phyloP scores from a whole-genome alignment of 2,797 vertebrate species.

The Prionace glauca region DNA sequence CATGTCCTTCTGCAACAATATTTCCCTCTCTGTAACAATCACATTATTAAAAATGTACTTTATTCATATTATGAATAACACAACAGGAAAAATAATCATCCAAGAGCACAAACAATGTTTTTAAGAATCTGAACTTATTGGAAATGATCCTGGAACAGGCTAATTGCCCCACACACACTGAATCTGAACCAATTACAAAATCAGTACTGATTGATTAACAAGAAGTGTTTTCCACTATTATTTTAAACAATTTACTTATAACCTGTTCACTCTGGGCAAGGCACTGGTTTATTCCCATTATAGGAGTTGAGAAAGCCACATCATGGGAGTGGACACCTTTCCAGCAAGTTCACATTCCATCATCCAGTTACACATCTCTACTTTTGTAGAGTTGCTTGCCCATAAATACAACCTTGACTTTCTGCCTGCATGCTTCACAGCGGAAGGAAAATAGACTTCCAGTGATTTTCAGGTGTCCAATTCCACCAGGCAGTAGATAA shows the following conservation, averaged over 20 bases:
- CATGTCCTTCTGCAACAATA: background rate
- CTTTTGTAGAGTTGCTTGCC: background rate
- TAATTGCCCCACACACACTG: too few relatives aligned
- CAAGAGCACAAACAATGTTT: background rate
- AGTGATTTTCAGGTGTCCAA: background rate
- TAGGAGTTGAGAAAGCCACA: background rate
- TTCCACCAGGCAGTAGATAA: background rate
- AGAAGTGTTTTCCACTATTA: background rate
- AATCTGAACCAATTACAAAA: background rate
- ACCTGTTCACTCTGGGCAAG: background rate
- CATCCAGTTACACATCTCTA: background rate
- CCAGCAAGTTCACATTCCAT: background rate
- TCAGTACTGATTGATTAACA: background rate
- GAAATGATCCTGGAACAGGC: too few relatives aligned
- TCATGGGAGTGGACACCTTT: background rate
- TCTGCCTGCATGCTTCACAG: background rate
- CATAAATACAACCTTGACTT: background rate
- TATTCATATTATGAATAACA: background rate
- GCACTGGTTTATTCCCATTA: background rate
- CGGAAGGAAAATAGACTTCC: background rate
- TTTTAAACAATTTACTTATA: background rate
- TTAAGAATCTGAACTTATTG: background rate
- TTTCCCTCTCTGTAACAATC: background rate
- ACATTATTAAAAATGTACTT: background rate
- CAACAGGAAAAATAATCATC: background rate